Base-by-base conservation (phyloP, 1,140 invertebrate species). In the Cardiocondyla obscurior region DNA sequence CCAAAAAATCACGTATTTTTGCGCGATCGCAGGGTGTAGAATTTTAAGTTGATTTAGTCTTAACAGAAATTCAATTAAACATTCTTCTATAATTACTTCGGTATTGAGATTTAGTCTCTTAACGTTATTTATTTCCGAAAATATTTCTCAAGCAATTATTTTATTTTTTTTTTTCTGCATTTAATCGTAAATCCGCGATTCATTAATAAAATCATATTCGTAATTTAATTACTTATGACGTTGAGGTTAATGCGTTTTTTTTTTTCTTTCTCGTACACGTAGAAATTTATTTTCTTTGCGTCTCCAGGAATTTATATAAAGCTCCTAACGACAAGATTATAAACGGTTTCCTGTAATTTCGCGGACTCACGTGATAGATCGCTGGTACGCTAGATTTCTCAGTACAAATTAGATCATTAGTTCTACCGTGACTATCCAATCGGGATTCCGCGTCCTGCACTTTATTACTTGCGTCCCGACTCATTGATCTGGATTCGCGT, bases 391-490 rank as follows among this genome's bases (percentile, higher is more conserved):
- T 19, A 19, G 55, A 8, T 65, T 67, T 79, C 53, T 53, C 49
- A 44, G 44, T 83, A 83, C 84, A 86, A 87, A 87, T 87, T 87
- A 87, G 84, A 83, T 87, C 64, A 85, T 87, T 83, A 86, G 44
- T 70, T 74, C 70, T 64, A 55, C 36, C 14, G 14, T 55, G 49
- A 60, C 42, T 77, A 83, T 87, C 85, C 65, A 79, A 87, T 86
- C 44, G 81, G 36, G 53, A 79, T 67, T 60, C 44, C 64, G 64
- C 58, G 57, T 46, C 30, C 53, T 60, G 51, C 42, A 42, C 64
- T 84, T 83, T 83, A 64, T 51, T 81, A 73, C 51, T 49, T 22
- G 36, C 46, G 10, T 62, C 19, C 25, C 53, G 65, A 83, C 62
- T 88, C 70, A 88, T 81, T 84, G 73, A 88, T 88, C 70, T 49